Base-by-base conservation (phyloP, 2,888 invertebrate genomes). In the Lissocephala sabroskyi region DNA sequence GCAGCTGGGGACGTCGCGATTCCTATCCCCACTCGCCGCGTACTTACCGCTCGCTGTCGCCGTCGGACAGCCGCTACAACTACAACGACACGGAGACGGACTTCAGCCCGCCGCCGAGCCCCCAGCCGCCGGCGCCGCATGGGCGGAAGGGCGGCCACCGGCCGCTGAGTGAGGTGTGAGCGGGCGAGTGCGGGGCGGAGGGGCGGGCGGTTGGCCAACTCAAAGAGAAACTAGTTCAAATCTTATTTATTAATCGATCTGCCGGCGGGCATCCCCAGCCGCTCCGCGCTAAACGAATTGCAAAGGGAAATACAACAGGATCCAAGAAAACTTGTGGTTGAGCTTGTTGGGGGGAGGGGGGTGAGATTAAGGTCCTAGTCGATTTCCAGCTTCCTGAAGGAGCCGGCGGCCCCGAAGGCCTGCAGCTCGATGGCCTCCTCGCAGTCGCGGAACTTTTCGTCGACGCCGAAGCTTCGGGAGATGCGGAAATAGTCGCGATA, bases 61-160 rank as follows among this genome's bases (percentile, higher is more conserved):
- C 82, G 19, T 75, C 81, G 29, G 80, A 82, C 51, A 80, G 82
- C 59, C 82, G 83, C 19, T 83, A 82, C 52, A 85, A 89, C 54
- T 89, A 88, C 80, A 87, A 88, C 55, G 89, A 88, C 67, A 88
- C 89, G n/a, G 90, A 90, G 79, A 88, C 90, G 10, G 91, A 91
- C 74, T 88, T 88, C 67, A 88, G 89, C 84, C 89, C 90, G 2
- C 89, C 89, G 62, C 88, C 88, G 39, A 90, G 90, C 10, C 84
- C 89, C 1, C 87, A 42, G 13, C 71, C 60, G 11, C 26, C 18
- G 75, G 85, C 49, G 81, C 83, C 48, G 83, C 85, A 29, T 85
- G 87, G 30, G 83, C 49, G 83, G 85, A 30, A 85, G 87, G 32
- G 79, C 84, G 42, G 85, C 46, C 50, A 63, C 40, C 55, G 65